Base-by-base conservation (phyloP, 2,113 vertebrate species). In the Ginglymostoma cirratum region DNA sequence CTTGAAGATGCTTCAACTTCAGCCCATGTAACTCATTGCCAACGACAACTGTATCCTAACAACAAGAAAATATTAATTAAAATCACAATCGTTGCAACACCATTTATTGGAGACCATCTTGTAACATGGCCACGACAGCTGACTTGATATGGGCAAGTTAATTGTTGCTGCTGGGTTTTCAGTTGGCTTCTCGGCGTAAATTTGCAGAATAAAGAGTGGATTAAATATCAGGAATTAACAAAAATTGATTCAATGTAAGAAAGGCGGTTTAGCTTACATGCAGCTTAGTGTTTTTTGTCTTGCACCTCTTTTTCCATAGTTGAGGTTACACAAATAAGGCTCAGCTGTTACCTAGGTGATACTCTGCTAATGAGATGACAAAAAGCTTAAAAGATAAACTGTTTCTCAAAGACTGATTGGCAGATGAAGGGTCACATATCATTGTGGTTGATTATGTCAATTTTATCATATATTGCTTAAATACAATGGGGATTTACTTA, bases 1-100 rank as follows among this genome's bases (percentile, higher is more conserved):
- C 98, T 0, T 99, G 98, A 96, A 99, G 98, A 96, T 98, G 98
- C 97, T 99, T 99, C 97, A 99, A 98, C 97, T 98, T 99, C 97
- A 99, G 97, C 95, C 98, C 98, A 94, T 99, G 98, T 96, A 99
- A 98, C 38, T 99, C 99, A 97, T 97, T 99, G 96, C 98, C 99
- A 90, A 99, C 98, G 3, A 98, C 98, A 87, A 99, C 98, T 0
- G 98, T 99, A 96, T 99, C 99, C 99, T 99, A 97, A 42, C 94
- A 95, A 76, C 52, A 94, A 48, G 66, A 95, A 95, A 45, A 72
- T 19, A 67, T 6, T 12, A 72, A 95, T 95, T 12, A 72, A 95
- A 95, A 72, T 24, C 30, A 69, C 42, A 95, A 42, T 42, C 30
- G 5, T 17, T 45, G 12, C 67, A 72, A 3, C 34, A 52, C 72